phyloP scores from a whole-genome alignment of 2,888 invertebrate genomes.

The Drosophila pegasa region DNA sequence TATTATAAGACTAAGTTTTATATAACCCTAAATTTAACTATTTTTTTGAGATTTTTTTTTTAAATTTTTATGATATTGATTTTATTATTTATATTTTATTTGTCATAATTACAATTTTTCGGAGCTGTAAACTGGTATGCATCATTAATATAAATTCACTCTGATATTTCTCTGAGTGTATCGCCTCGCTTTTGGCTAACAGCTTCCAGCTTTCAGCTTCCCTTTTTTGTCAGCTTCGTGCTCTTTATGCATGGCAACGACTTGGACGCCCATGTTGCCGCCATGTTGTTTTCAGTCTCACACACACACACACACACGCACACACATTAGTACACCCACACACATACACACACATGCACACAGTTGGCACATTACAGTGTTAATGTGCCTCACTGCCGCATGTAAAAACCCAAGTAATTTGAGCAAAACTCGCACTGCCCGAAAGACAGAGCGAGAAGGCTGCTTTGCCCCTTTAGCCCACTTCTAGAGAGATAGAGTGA shows the following conservation, averaged over 20 bases:
- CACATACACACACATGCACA: slow-evolving; percentile 42
- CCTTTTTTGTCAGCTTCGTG: slow-evolving; percentile 19
- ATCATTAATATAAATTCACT: no score
- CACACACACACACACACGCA: slow-evolving; percentile 22
- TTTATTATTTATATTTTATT: no score
- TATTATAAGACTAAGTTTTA: no score
- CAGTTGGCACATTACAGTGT: slow-evolving; percentile 84
- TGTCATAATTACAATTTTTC: no score
- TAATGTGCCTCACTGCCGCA: slow-evolving; percentile 83
- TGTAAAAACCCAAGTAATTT: slow-evolving; percentile 81
- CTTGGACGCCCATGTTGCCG: slow-evolving; percentile 70
- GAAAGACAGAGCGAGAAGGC: slow-evolving; percentile 24
- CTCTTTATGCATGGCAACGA: slow-evolving; percentile 69
- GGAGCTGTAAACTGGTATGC: no score
- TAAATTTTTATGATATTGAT: no score
- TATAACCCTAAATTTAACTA: no score
- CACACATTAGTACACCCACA: slow-evolving; percentile 7
- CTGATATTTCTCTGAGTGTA: slow-evolving; percentile 3
- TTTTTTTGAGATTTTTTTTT: no score
- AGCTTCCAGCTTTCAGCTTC: slow-evolving; percentile 28
- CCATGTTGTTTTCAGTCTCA: slow-evolving; percentile 75
- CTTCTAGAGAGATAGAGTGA: background rate
- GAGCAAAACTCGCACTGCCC: slow-evolving; percentile 43
- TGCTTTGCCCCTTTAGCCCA: slow-evolving; percentile 4
- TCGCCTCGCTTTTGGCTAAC: slow-evolving; percentile 22